Percentiles rank a stretch among this genome's conserved stretches.
These are phyloP conservation scores for Gastrophryne carolinensis DNA, from an alignment of 2,797 vertebrate species.

Conservation along the genomic window DNA sequence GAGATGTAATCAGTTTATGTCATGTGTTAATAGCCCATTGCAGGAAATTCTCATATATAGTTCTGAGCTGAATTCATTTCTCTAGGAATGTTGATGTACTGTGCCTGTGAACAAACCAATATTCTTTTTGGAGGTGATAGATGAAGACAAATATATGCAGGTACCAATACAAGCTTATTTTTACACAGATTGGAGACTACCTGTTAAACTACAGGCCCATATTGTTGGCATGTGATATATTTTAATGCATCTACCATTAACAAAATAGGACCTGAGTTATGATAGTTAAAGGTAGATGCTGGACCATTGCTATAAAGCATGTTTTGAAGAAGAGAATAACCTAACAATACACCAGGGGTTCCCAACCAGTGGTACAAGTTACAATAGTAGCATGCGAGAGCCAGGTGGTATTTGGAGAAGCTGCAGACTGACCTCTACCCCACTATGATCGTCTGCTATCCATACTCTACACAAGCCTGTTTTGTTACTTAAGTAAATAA, in stretches of 20 bases:
- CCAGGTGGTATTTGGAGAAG: too few relatives aligned
- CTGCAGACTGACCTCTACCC: too few relatives aligned
- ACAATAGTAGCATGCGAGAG: too few relatives aligned
- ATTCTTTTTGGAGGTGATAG: constrained; percentile 61
- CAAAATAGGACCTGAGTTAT: not conserved
- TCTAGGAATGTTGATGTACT: constrained; percentile 69
- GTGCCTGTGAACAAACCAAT: constrained; percentile 70
- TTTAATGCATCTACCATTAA: not conserved
- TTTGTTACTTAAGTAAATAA: too few relatives aligned
- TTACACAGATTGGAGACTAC: not conserved
- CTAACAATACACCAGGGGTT: too few relatives aligned
- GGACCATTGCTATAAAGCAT: too few relatives aligned
- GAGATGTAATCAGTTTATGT: constrained; percentile 72
- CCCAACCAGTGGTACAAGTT: too few relatives aligned
- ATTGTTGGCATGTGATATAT: not conserved
- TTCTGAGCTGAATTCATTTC: constrained; percentile 65
- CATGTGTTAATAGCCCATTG: constrained; percentile 69
- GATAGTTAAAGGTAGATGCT: not conserved
- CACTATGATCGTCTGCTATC: too few relatives aligned
- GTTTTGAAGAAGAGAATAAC: too few relatives aligned
- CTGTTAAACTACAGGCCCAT: too few relatives aligned
- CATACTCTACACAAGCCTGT: too few relatives aligned
- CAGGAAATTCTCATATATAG: constrained; percentile 68
- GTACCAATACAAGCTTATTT: constrained; percentile 3
- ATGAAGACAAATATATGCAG: constrained; percentile 44